A percentile compares a stretch with the other conserved stretches of the same genome.
These are phyloP conservation scores for Coleophora deauratella DNA, from an alignment of 2,888 invertebrate species.

Conservation along the genomic window DNA sequence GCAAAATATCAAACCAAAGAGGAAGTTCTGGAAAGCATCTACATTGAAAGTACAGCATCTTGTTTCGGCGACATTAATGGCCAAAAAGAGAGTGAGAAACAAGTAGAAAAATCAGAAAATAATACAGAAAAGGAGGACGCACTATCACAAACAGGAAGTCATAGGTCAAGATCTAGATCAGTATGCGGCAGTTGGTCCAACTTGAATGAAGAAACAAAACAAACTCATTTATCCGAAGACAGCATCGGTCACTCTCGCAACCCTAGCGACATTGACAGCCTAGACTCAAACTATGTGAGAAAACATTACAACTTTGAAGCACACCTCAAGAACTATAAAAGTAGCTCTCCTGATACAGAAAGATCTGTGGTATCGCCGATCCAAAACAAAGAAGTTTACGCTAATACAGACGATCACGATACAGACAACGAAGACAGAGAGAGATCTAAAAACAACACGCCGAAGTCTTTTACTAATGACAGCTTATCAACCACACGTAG, in stretches of 20 bases:
- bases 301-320: conserved; percentile 72
- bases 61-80: conserved; percentile 68
- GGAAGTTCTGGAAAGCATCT: conserved; percentile 66
- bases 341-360: conserved; percentile 63
- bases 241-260: conserved; percentile 65
- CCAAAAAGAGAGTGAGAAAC: conserved; percentile 46
- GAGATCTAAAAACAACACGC: conserved; percentile 59
- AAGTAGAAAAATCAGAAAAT: conserved; percentile 32
- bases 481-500: conserved; percentile 51
- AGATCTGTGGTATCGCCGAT: conserved; percentile 47
- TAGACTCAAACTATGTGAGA: conserved; percentile 74
- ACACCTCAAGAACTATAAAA: conserved; percentile 57
- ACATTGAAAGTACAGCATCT: conserved; percentile 67
- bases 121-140: conserved; percentile 53
- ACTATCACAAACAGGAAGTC: conserved; percentile 47
- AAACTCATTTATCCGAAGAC: conserved; percentile 60
- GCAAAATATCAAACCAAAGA: conserved; percentile 68
- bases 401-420: conserved; percentile 52
- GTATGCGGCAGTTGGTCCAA: conserved; percentile 67
- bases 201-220: conserved; percentile 58
- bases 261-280: conserved; percentile 72
- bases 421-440: conserved; percentile 52
- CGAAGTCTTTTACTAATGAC: conserved; percentile 59
- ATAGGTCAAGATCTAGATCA: conserved; percentile 52
- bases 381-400: conserved; percentile 53